Evolutionary conservation across 2,797 vertebrate genomes (phyloP).

Genomic region (Austrolebias charrua): DNA sequence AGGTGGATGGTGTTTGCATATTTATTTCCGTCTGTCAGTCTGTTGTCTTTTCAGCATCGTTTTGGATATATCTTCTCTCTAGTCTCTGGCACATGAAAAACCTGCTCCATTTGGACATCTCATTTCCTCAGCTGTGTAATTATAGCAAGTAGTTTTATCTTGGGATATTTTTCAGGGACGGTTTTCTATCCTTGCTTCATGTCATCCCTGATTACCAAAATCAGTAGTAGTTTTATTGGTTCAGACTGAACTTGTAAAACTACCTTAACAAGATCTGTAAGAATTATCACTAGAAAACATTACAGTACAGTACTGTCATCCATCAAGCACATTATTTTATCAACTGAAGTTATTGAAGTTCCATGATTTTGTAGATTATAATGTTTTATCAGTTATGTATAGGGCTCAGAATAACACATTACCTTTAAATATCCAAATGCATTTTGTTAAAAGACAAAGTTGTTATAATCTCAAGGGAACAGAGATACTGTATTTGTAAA

Average conservation of each 20-base stretch:
- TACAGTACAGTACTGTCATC: too few species aligned
- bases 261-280: not conserved
- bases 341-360: too few species aligned
- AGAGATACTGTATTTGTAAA: too few species aligned
- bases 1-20: slow-evolving; percentile 62
- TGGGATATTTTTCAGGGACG: slow-evolving; percentile 28
- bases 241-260: slow-evolving; percentile 41
- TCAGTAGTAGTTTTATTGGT: slow-evolving; percentile 38
- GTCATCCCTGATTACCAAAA: slow-evolving; percentile 26
- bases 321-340: too few species aligned
- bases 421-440: too few species aligned
- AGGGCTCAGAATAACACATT: too few species aligned
- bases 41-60: slow-evolving; percentile 47
- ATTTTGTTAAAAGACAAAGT: too few species aligned
- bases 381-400: too few species aligned
- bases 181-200: slow-evolving; percentile 4
- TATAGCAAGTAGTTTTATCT: slow-evolving; percentile 28
- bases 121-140: slow-evolving; percentile 49
- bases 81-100: slow-evolving; percentile 38
- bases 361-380: too few species aligned
- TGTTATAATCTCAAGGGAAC: too few species aligned
- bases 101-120: slow-evolving; percentile 45
- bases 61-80: slow-evolving; percentile 41
- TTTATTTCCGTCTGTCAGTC: slow-evolving; percentile 61
- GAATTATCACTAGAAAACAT: too few species aligned